A percentile compares a stretch with the other conserved stretches of the same genome.
Conservation (phyloP, 2,888 invertebrate genomes). For the Melipona bicolor region DNA sequence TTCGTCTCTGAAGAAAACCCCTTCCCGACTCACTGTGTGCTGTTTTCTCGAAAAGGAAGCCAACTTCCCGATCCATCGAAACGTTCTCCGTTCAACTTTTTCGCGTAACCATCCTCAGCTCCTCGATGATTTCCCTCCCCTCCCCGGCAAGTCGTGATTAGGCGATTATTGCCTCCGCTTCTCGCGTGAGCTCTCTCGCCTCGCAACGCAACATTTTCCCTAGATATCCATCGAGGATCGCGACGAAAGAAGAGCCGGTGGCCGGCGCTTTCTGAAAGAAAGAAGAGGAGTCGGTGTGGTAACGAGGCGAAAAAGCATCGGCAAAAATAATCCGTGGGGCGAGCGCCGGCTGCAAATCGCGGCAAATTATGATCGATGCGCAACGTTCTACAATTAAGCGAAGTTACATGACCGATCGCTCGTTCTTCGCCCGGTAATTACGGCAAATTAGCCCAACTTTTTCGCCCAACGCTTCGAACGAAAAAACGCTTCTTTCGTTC, state of each 20-base stretch:
- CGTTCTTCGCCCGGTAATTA: conserved; percentile 28
- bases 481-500: background rate
- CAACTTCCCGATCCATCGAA: background rate
- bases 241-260: background rate
- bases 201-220: background rate
- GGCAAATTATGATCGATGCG: conserved; percentile 52
- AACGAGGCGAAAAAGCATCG: conserved; percentile 6
- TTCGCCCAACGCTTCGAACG: conserved; percentile 1
- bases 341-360: conserved; percentile 50
- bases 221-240: background rate
- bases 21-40: background rate
- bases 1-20: background rate
- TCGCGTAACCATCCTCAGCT: background rate
- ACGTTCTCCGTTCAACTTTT: background rate
- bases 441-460: conserved; percentile 37
- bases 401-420: conserved; percentile 45
- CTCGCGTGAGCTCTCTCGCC: background rate
- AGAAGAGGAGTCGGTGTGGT: background rate
- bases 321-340: conserved; percentile 40
- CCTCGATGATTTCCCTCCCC: background rate
- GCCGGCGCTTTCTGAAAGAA: background rate
- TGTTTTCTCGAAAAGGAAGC: background rate
- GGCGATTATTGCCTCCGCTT: background rate
- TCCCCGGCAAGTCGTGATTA: background rate
- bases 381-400: conserved; percentile 37